These are phyloP conservation scores for Cottus gobio DNA, from an alignment of 2,113 vertebrate species.

Conservation along the genomic window DNA sequence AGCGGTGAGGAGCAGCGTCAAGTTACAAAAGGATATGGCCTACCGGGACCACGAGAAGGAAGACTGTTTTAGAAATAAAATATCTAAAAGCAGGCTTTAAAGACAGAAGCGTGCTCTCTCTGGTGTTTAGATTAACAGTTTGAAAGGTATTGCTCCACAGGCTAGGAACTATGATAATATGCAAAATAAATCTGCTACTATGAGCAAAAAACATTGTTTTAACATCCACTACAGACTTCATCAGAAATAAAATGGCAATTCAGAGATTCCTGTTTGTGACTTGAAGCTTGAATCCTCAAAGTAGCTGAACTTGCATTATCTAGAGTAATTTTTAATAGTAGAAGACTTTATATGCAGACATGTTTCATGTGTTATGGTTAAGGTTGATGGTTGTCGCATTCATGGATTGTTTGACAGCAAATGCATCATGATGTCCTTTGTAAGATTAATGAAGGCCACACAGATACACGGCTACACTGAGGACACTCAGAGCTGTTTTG, in stretches of 20 bases:
- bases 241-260: neutral
- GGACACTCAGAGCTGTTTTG: neutral
- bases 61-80: conserved; percentile 44
- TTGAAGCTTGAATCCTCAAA: neutral
- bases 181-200: neutral
- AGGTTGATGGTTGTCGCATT: conserved; percentile 1
- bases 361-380: neutral
- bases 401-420: conserved; percentile 10
- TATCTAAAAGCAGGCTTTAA: neutral
- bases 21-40: conserved; percentile 7
- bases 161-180: neutral
- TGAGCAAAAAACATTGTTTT: neutral
- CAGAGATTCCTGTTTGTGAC: neutral
- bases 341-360: neutral
- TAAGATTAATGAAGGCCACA: conserved; percentile 32
- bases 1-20: conserved; percentile 33
- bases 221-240: neutral
- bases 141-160: neutral
- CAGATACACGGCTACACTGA: neutral
- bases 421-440: neutral
- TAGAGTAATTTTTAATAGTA: neutral
- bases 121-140: neutral
- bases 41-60: conserved; percentile 3
- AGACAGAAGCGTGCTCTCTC: neutral
- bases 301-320: neutral